Base-by-base conservation (phyloP, 2,888 invertebrate species). In the Bombyx huttoni region DNA sequence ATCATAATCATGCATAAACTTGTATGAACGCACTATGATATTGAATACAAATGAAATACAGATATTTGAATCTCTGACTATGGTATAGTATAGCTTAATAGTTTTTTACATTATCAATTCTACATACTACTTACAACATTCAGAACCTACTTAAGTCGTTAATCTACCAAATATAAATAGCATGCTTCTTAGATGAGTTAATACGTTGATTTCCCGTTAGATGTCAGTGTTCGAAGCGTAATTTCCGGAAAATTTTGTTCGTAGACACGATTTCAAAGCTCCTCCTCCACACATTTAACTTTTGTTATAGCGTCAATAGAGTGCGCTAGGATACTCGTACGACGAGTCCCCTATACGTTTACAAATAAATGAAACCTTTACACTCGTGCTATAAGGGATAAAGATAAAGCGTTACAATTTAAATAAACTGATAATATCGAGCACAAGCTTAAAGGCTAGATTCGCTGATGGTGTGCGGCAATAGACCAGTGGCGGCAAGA, bases 121-220 rank as follows among this genome's bases (percentile, higher is more conserved):
- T n/a, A n/a, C n/a, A n/a, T n/a, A n/a, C n/a, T n/a, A 24, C 24
- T 3, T 24, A 24, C 24, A 24, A 24, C 24, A 24, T 24, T 24
- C 3, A 24, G 24, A 1, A n/a, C n/a, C n/a, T n/a, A n/a, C n/a
- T n/a, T n/a, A n/a, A n/a, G n/a, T 34, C 13, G 35, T 34, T 13
- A 49, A 34, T n/a, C 8, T 49, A 49, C 34, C 34, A 13, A 50
- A 57, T 49, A 33, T 47, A n/a, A 52, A 50, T 12, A 40, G 12
- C 24, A 24, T 24, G 24, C 52, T 54, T 56, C 58, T 57, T 54
- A 52, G 58, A 56, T 57, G 61, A 72, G 63, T 64, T 76, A 70
- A 70, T 82, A 74, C 78, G 57, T 56, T 56, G 70, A 64, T 65
- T 73, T 72, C 65, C 79, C 86, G 78, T 64, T 76, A 86, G 86